Conservation (phyloP, 2,113 vertebrate genomes). For the Eulemur rufifrons region DNA sequence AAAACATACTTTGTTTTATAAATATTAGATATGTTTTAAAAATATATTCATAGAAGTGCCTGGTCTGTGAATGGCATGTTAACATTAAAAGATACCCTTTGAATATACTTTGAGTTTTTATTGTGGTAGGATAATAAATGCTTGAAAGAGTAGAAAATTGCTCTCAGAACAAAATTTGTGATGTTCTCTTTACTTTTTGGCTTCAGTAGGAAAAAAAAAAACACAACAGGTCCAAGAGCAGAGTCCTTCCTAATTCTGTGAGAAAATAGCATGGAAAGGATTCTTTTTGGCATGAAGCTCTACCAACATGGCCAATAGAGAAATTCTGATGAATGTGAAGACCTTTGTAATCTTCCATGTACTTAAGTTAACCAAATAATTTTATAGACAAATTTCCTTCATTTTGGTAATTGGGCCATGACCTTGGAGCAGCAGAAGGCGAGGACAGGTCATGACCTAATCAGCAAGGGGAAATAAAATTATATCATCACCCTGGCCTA, state of each 20-base stretch:
- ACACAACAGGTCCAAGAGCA: not conserved
- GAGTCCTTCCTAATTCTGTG: not conserved
- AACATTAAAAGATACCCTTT: not conserved
- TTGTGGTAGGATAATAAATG: not conserved
- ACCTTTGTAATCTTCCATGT: not conserved
- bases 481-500: not conserved
- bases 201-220: not conserved
- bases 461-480: not conserved
- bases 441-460: not conserved
- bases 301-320: not conserved
- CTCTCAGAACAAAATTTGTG: not conserved
- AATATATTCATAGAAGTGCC: not conserved
- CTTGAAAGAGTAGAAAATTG: not conserved
- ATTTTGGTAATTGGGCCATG: slow-evolving; percentile 44
- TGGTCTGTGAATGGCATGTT: not conserved
- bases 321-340: not conserved
- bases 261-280: not conserved
- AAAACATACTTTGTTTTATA: not conserved
- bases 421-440: not conserved
- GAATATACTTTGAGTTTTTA: not conserved
- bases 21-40: not conserved
- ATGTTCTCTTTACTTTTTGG: not conserved
- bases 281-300: not conserved
- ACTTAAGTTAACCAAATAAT: slow-evolving; percentile 8
- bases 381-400: not conserved